phyloP scores from a whole-genome alignment of 2,113 vertebrate genomes.

The Gymnorhina tibicen region DNA sequence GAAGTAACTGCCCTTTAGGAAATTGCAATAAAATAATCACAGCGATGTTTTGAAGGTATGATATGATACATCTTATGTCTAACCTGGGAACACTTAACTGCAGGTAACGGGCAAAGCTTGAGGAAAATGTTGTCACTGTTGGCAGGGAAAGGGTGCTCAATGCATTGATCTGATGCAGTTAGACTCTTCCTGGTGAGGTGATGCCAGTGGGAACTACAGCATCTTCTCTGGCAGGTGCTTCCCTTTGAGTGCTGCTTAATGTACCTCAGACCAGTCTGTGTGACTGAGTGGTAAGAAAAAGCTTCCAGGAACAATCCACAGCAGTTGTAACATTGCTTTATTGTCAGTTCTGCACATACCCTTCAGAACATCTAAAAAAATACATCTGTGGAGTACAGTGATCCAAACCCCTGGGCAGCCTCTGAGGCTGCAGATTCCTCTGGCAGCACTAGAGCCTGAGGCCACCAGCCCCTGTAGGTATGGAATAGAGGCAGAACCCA shows the following conservation, averaged over 20 bases:
- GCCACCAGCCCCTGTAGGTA: neutral
- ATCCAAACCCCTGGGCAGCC: neutral
- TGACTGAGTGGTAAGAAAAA: neutral
- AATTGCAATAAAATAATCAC: neutral
- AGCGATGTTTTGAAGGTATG: neutral
- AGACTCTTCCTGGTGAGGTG: neutral
- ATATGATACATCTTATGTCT: neutral
- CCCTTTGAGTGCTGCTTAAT: neutral
- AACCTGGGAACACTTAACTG: neutral
- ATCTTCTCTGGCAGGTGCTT: neutral
- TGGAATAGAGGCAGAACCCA: neutral
- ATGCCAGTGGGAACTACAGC: neutral
- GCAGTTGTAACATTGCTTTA: slow-evolving; percentile 34
- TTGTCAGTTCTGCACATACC: slow-evolving; percentile 13
- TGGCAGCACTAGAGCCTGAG: neutral
- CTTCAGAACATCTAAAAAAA: neutral
- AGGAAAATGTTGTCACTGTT: neutral
- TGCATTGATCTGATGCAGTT: neutral
- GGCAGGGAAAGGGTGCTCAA: neutral
- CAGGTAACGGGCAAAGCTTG: neutral
- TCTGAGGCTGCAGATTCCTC: neutral
- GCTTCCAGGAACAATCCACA: neutral
- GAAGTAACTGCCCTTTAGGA: neutral
- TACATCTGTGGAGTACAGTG: neutral
- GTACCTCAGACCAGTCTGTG: neutral